Evolutionary conservation across 2,113 vertebrate species (phyloP), one percentile per base, ranked within the genome.

Genomic region (Corynorhinus townsendii): DNA sequence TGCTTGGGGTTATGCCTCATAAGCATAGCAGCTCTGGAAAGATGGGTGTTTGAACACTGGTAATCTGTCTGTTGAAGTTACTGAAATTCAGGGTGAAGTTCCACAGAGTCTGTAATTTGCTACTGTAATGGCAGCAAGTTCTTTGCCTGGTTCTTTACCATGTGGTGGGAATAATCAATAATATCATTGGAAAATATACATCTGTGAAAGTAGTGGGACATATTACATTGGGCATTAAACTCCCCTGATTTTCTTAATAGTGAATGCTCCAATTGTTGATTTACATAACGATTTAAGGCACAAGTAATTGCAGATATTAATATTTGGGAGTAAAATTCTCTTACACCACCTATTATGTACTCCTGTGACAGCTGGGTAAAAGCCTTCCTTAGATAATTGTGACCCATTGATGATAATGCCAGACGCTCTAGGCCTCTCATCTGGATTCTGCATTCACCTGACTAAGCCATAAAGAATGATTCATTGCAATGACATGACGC

Each of bases 391-490:
- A 24, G 43, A 26, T 35, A 30, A 35, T 7, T 47, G 19, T 68
- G 35, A 81, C 75, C 69, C 71, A 7, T 66, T 64, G 52, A 68
- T 92, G 45, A 43, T 56, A 71, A 81, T n/a, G 45, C 80, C 64
- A 86, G 80, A 38, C 11, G 33, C 40, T 7, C 9, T 7, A 47
- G 40, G 7, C 71, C 30, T 91, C 80, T 52, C 69, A 19, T 45
- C 45, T 66, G 84, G n/a, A 54, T 22, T 95, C 86, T 66, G 8
- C n/a, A 7, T 68, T 49, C 52, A 3, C 72, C 33, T 81, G 33
- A 71, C 47, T 68, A 59, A 96, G 96, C 64, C 40, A 24, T 89
- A 80, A 89, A 81, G 56, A 80, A 22, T 92, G 94, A 95, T 33
- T 95, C 87, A 95, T 16, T 45, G 45, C 28, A 54, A 0, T n/a